Evolutionary conservation across 2,113 vertebrate genomes (phyloP).

Genomic region (Siphamia tubifer): DNA sequence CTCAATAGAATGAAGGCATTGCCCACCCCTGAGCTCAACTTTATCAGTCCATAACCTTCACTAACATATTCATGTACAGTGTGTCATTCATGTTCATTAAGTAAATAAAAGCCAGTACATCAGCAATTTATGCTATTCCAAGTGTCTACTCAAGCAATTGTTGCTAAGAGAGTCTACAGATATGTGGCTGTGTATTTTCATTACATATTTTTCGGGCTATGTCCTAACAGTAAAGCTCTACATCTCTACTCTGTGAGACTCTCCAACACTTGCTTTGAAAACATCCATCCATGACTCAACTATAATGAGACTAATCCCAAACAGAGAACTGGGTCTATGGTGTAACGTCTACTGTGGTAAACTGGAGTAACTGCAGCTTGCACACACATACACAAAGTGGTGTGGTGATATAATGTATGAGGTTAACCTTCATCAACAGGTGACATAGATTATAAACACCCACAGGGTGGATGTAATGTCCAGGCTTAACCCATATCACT

Average conservation of each 20-base stretch:
- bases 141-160: too few relatives aligned
- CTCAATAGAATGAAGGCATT: too few relatives aligned
- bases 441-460: slow-evolving; percentile 44
- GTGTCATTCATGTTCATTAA: too few relatives aligned
- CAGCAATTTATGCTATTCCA: too few relatives aligned
- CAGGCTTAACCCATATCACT: slow-evolving; percentile 34
- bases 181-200: too few relatives aligned
- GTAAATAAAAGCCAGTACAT: too few relatives aligned
- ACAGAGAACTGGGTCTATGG: background rate
- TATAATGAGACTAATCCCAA: slow-evolving; percentile 1
- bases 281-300: slow-evolving; percentile 24
- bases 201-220: too few relatives aligned
- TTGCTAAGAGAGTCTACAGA: background rate
- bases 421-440: slow-evolving; percentile 56
- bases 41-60: too few relatives aligned
- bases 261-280: background rate
- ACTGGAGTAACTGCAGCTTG: background rate
- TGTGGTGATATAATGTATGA: slow-evolving; percentile 22
- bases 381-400: background rate
- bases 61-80: too few relatives aligned
- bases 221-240: too few relatives aligned
- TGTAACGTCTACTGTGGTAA: slow-evolving; percentile 25
- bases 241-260: too few relatives aligned
- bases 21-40: too few relatives aligned
- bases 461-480: slow-evolving; percentile 17